phyloP scores from a whole-genome alignment of 2,113 vertebrate species.

The Podiceps cristatus region DNA sequence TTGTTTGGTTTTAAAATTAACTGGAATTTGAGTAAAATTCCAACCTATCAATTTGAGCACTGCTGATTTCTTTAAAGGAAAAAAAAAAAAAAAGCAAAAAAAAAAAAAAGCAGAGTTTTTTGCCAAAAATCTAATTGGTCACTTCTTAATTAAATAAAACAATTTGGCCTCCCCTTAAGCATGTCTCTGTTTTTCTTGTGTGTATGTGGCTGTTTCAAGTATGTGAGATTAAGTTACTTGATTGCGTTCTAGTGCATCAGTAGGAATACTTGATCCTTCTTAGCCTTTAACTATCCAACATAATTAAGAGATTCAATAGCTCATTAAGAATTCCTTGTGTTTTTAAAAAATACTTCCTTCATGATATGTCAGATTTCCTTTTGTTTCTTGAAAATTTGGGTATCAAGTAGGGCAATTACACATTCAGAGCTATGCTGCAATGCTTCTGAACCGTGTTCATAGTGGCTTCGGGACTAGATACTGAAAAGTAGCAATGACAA shows the following conservation, averaged over 20 bases:
- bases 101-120: conserved; percentile 37
- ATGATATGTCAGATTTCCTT: accelerated
- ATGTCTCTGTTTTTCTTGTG: conserved; percentile 58
- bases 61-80: conserved; percentile 9
- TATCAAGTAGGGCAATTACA: not conserved
- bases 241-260: not conserved
- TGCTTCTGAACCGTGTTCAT: not conserved
- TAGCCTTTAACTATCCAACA: not conserved
- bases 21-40: conserved; percentile 56
- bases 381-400: not conserved
- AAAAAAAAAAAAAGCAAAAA: not conserved
- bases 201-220: not conserved
- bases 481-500: not conserved
- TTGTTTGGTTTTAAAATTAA: conserved; percentile 54
- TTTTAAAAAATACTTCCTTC: not conserved
- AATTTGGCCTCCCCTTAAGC: conserved; percentile 81
- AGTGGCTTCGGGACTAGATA: not conserved
- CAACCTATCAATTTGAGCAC: conserved; percentile 56
- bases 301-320: accelerated
- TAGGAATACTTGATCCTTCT: not conserved
- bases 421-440: accelerated
- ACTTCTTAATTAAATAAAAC: conserved; percentile 80
- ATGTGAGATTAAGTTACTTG: not conserved
- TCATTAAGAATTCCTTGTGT: not conserved
- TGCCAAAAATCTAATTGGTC: conserved; percentile 69